These are phyloP conservation scores for Eufriesea mexicana DNA, from an alignment of 1,140 invertebrate genomes.

Conservation along the genomic window DNA sequence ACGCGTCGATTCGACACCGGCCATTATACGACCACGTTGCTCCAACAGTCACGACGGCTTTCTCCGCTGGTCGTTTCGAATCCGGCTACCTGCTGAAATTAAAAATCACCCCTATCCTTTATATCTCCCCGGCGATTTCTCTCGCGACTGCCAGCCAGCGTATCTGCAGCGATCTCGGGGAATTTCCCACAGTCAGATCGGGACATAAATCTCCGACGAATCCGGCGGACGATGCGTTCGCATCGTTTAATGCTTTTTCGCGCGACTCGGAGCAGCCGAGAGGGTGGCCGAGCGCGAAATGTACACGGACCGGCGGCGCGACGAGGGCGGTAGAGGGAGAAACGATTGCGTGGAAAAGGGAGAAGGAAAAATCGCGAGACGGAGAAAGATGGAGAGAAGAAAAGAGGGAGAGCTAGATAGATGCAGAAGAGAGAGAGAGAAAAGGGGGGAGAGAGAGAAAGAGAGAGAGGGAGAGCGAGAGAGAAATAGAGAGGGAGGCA, in stretches of 20 bases:
- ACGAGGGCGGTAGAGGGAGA: no score
- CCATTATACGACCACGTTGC: not conserved
- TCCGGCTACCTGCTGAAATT: not conserved
- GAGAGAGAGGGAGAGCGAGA: not conserved
- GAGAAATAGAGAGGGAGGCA: slow-evolving; percentile 49
- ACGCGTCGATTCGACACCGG: not conserved
- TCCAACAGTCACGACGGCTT: not conserved
- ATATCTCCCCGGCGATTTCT: not conserved
- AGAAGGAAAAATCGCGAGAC: slow-evolving; percentile 3
- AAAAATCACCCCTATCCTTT: not conserved
- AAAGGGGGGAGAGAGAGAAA: not conserved
- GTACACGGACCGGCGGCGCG: not conserved
- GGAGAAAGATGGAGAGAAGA: not conserved
- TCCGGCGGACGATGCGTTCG: not conserved
- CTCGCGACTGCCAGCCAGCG: not conserved
- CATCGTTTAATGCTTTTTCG: slow-evolving; percentile 45
- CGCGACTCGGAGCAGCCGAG: slow-evolving; percentile 12
- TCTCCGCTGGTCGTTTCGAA: not conserved
- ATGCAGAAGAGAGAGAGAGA: slow-evolving; percentile 1
- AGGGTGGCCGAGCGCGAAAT: slow-evolving; percentile 41
- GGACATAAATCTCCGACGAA: not conserved
- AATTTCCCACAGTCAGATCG: not conserved
- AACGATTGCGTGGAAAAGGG: slow-evolving; percentile 4
- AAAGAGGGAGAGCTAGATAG: not conserved
- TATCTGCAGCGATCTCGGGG: not conserved